A percentile compares a stretch with the other conserved stretches of the same genome.
phyloP scores from a whole-genome alignment of 2,113 vertebrate genomes.

The Ascaphus truei region DNA sequence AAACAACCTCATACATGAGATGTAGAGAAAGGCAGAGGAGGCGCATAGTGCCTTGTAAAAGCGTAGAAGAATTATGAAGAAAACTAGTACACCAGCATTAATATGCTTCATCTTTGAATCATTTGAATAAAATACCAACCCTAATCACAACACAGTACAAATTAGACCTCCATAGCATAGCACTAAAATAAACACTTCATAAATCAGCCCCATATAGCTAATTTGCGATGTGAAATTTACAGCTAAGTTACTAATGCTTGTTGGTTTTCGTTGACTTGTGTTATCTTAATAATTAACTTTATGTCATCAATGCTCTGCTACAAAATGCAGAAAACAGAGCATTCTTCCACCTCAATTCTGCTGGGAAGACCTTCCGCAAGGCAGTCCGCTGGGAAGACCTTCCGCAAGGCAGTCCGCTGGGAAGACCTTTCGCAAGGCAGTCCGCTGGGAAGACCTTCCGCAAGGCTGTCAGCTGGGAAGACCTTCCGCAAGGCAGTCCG shows the following conservation, averaged over 20 bases:
- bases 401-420: neutral
- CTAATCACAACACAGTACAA: too few species aligned
- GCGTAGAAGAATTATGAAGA: too few species aligned
- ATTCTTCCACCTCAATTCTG: neutral
- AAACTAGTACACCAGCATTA: too few species aligned
- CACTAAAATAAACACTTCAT: too few species aligned
- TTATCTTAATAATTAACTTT: constrained; percentile 37
- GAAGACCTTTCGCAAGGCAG: neutral
- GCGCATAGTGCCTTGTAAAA: too few species aligned
- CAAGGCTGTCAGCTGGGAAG: too few species aligned
- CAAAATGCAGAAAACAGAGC: constrained; percentile 8
- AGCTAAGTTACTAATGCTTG: constrained; percentile 15
- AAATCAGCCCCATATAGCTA: constrained; percentile 4
- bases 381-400: neutral
- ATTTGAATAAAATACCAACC: too few species aligned
- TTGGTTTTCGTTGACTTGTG: constrained; percentile 26
- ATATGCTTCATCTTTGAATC: too few species aligned
- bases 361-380: neutral
- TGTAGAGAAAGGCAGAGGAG: too few species aligned
- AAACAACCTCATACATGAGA: too few species aligned
- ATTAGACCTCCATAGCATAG: too few species aligned
- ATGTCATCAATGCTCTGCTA: constrained; percentile 16
- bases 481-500: too few species aligned
- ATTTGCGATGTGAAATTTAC: constrained; percentile 32
- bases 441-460: neutral